Evolutionary conservation across 2,797 vertebrate genomes (phyloP), one percentile per base, ranked within the genome.

Genomic region (Discoglossus pictus): DNA sequence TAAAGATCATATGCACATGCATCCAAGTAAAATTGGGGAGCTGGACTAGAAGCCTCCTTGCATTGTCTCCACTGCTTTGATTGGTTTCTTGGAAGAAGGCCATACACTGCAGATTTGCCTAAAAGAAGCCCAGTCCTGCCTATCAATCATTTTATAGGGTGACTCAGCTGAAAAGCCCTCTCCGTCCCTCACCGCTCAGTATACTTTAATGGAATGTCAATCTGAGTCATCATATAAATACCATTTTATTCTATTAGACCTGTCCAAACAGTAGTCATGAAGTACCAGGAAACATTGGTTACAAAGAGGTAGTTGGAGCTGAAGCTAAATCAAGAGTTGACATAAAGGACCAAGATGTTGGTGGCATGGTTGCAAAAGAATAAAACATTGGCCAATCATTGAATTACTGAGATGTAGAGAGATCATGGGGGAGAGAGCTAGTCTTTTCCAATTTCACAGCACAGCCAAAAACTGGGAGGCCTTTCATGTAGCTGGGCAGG

Each of bases 11-110:
- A 31, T 6, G 3, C 20, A 21, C 21, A 17, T n/a, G 31, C 7
- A 25, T 46, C 11, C 11, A 7, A 34, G 43, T 42, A 24, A 15
- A 31, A 36, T 4, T 8, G 11, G 36, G 6, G 10, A 5, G 15
- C 17, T 24, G 6, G 6, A 8, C 25, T 10, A 11, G 8, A 18
- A 1, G 13, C 12, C 31, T 10, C 20, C 27, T 15, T 12, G 55
- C 34, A 15, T 66, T 42, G 43, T 15, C 24, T 51, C 24, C 31
- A 4, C 27, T 52, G 65, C 20, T 43, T 20, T 15, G 27, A 31
- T 31, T 31, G 27, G 4, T 31, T 8, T 31, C 27, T 31, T 31
- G 27, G 27, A 31, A 31, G 27, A 64, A 7, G 47, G 16, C 17
- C 40, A 34, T 6, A 13, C 13, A 27, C n/a, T 27, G 10, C 9